Evolutionary conservation across 2,113 vertebrate genomes (phyloP), one percentile per base, ranked within the genome.

Genomic region (Chamaetylas fuelleborni): DNA sequence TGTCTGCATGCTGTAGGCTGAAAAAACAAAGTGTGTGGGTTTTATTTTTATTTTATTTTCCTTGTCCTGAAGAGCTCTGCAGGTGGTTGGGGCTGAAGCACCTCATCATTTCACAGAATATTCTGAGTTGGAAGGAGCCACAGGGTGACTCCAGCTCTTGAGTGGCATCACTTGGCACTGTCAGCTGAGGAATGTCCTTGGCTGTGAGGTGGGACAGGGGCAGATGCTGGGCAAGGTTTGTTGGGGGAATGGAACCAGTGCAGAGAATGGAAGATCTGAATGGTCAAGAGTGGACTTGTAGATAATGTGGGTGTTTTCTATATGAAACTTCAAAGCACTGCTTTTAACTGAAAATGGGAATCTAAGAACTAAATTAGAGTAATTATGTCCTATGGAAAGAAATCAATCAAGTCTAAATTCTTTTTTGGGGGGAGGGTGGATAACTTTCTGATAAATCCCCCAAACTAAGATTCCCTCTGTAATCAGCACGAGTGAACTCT

Each of bases 231-330:
- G 38, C 12, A 19, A 6, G 57, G 31, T 22, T 43, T 36, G 29
- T 1, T 10, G 0, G 12, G 4, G 17, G 24, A 45, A 12, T 11
- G 29, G 26, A 65, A 19, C 3, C 5, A 3, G 2, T 14, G 67
- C 17, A 0, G 6, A 33, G 73, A 10, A 84, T 5, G n/a, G 43
- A 31, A 91, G 36, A 9, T 31, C 12, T 28, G 67, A 40, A 5
- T 8, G n/a, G 19, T 9, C 13, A 3, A 17, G 28, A 5, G 26
- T 12, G 53, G 50, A 0, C 9, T 53, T 69, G 3, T 4, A 65
- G 4, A 5, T 8, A 5, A 4, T 2, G 3, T 6, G 48, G 20
- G 3, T 23, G 40, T 43, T 50, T 45, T 29, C 62, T 33, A 1
- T 9, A 4, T 14, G 24, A 40, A n/a, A 62, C 8, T 23, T 56